A percentile compares a stretch with the other conserved stretches of the same genome.
These are phyloP conservation scores for Salvelinus fontinalis DNA, from an alignment of 2,113 vertebrate species.

Conservation along the genomic window DNA sequence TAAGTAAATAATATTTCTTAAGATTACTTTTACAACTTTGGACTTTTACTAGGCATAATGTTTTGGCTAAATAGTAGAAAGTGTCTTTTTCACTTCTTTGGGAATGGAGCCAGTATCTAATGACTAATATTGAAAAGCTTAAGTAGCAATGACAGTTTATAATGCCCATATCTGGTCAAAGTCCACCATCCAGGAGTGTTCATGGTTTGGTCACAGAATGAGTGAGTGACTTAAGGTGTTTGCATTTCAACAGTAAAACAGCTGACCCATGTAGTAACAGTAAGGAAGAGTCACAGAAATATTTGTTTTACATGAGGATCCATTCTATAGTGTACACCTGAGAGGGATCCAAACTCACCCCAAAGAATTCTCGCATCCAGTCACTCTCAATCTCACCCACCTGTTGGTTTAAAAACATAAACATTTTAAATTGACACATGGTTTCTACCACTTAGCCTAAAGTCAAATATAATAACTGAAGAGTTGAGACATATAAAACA, in stretches of 20 bases:
- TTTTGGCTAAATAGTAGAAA: not conserved
- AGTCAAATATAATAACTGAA: too few relatives aligned
- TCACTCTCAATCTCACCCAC: constrained; percentile 72
- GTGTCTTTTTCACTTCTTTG: not conserved
- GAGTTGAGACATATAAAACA: too few relatives aligned
- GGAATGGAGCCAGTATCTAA: not conserved
- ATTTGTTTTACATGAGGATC: not conserved
- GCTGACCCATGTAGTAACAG: too few relatives aligned
- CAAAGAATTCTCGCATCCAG: constrained; percentile 77
- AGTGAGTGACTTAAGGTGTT: not conserved
- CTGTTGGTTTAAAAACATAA: constrained; percentile 51
- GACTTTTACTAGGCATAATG: too few relatives aligned
- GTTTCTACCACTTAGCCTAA: too few relatives aligned
- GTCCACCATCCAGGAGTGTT: not conserved
- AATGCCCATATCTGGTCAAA: not conserved
- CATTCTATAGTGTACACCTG: not conserved
- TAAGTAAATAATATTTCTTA: too few relatives aligned
- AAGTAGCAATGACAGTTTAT: too few relatives aligned
- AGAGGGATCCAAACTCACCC: constrained; percentile 54
- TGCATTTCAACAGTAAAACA: not conserved
- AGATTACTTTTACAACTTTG: too few relatives aligned
- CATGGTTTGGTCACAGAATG: not conserved
- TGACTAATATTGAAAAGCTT: not conserved
- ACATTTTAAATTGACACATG: too few relatives aligned
- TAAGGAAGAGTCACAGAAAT: not conserved